These are phyloP conservation scores for Drosophila repleta DNA, from an alignment of 1,140 invertebrate genomes.

Conservation along the genomic window DNA sequence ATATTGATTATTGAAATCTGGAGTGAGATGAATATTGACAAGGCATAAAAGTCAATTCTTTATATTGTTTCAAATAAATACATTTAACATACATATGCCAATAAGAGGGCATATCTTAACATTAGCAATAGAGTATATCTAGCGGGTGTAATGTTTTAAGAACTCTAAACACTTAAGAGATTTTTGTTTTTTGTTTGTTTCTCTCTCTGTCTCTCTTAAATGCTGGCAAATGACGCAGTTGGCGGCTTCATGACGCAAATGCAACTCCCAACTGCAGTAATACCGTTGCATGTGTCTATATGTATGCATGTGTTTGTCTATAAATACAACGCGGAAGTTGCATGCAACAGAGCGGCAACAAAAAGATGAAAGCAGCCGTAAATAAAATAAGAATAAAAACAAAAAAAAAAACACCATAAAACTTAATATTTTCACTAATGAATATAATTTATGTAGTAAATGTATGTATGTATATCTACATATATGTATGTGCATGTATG, in stretches of 20 bases:
- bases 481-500: constrained; percentile 1
- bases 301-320: constrained; percentile 1
- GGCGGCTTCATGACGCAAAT: constrained; percentile 56
- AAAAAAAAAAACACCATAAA: constrained; percentile 1
- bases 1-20: too few species aligned
- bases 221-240: constrained; percentile 67
- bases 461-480: not conserved
- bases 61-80: too few species aligned
- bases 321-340: constrained; percentile 63
- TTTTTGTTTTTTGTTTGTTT: too few species aligned
- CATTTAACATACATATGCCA: too few species aligned
- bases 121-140: too few species aligned
- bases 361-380: constrained; percentile 2
- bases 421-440: constrained; percentile 1
- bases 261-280: constrained; percentile 60
- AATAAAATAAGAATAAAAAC: constrained; percentile 2
- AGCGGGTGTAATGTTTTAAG: too few species aligned
- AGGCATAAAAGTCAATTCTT: too few species aligned
- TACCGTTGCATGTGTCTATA: too few species aligned
- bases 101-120: too few species aligned
- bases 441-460: not conserved
- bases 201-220: constrained; percentile 9
- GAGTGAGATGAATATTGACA: too few species aligned
- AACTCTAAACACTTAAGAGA: too few species aligned
- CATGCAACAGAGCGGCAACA: constrained; percentile 18